Base-by-base conservation (phyloP, 2,797 vertebrate species). In the Coregonus suidteri region DNA sequence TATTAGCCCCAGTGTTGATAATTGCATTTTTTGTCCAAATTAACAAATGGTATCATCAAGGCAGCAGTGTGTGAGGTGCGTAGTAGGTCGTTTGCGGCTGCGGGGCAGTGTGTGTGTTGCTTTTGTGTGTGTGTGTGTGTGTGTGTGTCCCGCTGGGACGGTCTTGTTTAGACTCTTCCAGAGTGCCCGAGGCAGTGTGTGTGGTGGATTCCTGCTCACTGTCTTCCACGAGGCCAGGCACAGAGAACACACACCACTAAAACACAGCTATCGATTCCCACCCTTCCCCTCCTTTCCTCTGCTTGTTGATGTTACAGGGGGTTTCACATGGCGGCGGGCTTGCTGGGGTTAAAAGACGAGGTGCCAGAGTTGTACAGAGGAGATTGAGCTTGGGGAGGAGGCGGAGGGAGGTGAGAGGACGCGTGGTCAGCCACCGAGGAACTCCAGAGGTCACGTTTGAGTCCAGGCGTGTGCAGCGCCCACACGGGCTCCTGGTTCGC, bases 121-220 rank as follows among this genome's bases (percentile, higher is more conserved):
- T 1, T 25, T 90, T 54, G 75, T 1, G 65, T 74, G n/a, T 75
- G 37, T 65, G 69, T 75, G 37, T 65, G 69, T 47, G 54, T 37
- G 13, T 91, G 90, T 77, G 73, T 88, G 87, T 95, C 94, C 95
- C 95, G 91, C 83, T 90, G 94, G 94, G 93, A 95, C 92, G 89
- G 91, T 89, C 93, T 96, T 97, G 94, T 97, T 97, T 96, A 95
- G 95, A 95, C 92, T 94, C 90, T 95, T 92, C 88, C 92, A 95
- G 91, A 92, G 88, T 91, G 94, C 96, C 95, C 90, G 88, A 93
- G 95, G 96, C 96, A 88, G 75, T 94, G 87, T 93, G 54, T 93
- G 54, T 92, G 93, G 93, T 95, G 91, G 94, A 96, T 95, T 95
- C 93, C 94, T 93, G 90, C 90, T 88, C 91, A 90, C 91, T 93